Percentiles rank a stretch among this genome's conserved stretches.
Conservation (phyloP, 2,888 invertebrate species). For the Sclerodermus sp. region DNA sequence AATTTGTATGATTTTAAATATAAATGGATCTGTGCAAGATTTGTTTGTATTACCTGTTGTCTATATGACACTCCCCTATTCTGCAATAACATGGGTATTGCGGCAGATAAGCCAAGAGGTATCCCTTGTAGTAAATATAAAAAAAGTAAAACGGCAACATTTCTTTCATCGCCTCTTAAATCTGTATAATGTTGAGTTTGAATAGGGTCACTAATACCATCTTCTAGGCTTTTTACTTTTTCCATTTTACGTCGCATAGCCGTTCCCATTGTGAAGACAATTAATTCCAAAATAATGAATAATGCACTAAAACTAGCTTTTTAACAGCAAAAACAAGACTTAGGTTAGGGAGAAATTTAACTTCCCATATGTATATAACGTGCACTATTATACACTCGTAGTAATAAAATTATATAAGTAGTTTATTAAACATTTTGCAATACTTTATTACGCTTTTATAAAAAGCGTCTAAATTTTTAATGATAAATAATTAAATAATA, state of each 20-base stretch:
- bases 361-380: no score
- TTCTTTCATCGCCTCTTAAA: conserved; percentile 70
- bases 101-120: conserved; percentile 90
- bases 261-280: conserved; percentile 11
- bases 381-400: no score
- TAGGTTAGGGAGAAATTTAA: conserved; percentile 7
- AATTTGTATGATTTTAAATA: background rate
- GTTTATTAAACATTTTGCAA: no score
- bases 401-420: no score
- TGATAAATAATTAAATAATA: no score
- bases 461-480: no score
- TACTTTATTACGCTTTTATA: no score
- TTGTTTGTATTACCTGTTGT: conserved; percentile 71
- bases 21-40: background rate
- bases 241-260: conserved; percentile 21
- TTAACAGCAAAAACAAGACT: background rate
- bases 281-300: background rate
- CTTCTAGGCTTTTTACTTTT: conserved; percentile 12
- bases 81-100: conserved; percentile 94
- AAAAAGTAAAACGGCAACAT: conserved; percentile 85
- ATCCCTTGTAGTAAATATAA: conserved; percentile 94
- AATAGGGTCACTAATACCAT: conserved; percentile 15
- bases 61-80: conserved; percentile 91
- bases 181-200: conserved; percentile 39
- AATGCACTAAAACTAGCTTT: background rate